Conservation (phyloP, 2,888 invertebrate genomes). For the Abscondita cerata region DNA sequence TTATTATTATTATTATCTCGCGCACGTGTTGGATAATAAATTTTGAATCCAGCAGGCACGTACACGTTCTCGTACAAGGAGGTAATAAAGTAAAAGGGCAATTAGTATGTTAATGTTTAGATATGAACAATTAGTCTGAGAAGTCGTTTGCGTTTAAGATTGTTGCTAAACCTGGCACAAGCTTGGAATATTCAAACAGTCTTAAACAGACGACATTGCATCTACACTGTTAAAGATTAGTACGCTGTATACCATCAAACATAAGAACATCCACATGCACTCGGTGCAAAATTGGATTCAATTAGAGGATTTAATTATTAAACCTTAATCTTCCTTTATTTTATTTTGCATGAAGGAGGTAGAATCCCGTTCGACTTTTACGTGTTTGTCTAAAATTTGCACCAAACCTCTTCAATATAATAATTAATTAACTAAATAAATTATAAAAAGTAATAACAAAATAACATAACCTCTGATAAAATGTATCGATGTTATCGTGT, state of each 20-base stretch:
- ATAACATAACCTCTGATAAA: too few relatives aligned
- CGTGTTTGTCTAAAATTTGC: too few relatives aligned
- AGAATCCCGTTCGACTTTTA: too few relatives aligned
- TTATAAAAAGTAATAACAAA: too few relatives aligned
- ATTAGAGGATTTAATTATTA: too few relatives aligned
- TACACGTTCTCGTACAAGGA: slow-evolving; percentile 49
- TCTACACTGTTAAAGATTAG: slow-evolving; percentile 58
- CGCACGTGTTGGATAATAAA: slow-evolving; percentile 27
- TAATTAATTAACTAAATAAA: too few relatives aligned
- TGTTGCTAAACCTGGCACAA: slow-evolving; percentile 56
- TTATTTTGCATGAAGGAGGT: too few relatives aligned
- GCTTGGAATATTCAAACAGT: slow-evolving; percentile 61
- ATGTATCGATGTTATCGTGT: too few relatives aligned
- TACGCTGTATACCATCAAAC: slow-evolving; percentile 45
- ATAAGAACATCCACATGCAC: slow-evolving; percentile 41
- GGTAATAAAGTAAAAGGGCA: slow-evolving; percentile 54
- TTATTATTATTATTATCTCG: slow-evolving; percentile 4
- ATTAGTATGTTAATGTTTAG: slow-evolving; percentile 58
- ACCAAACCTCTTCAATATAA: too few relatives aligned
- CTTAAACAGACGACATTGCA: slow-evolving; percentile 58
- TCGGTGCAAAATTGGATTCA: slow-evolving; percentile 5
- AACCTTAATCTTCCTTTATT: neutral
- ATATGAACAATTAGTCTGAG: slow-evolving; percentile 59
- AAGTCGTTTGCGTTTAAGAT: slow-evolving; percentile 53
- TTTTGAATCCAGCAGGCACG: slow-evolving; percentile 37